Percentiles rank a stretch among this genome's conserved stretches.
Conservation (phyloP, 2,888 invertebrate genomes). For the Lamellibrachia satsuma region DNA sequence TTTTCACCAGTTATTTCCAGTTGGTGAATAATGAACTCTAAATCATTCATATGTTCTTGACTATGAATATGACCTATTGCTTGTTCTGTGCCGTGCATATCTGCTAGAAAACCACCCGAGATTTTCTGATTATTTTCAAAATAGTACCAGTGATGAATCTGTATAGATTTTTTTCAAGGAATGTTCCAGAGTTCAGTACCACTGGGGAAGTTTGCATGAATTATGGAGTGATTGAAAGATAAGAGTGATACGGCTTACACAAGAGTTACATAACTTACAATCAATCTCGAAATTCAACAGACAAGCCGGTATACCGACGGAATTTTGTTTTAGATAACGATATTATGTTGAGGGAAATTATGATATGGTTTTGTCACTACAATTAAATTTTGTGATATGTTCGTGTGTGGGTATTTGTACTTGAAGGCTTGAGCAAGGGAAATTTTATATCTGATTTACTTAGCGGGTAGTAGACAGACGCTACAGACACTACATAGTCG, state of each 20-base stretch:
- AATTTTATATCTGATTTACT: too few relatives aligned
- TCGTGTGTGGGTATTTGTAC: too few relatives aligned
- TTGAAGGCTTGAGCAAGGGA: too few relatives aligned
- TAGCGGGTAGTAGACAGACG: too few relatives aligned
- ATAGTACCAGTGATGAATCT: neutral
- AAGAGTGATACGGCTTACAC: neutral
- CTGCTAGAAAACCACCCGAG: neutral
- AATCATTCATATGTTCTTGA: neutral
- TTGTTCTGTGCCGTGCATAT: neutral
- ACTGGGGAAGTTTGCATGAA: neutral
- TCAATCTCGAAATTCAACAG: neutral
- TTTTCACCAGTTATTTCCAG: too few relatives aligned
- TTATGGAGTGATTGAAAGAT: neutral
- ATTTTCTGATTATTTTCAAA: neutral
- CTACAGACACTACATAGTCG: too few relatives aligned
- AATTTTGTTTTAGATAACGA: too few relatives aligned
- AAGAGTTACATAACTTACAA: neutral
- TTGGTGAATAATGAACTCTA: neutral
- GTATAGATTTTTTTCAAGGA: constrained; percentile 10
- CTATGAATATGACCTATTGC: neutral
- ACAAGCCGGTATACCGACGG: neutral
- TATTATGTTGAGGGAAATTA: too few relatives aligned
- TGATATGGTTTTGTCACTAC: too few relatives aligned
- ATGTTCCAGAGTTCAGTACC: neutral
- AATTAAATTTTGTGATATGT: too few relatives aligned